These are phyloP conservation scores for Ferrisia virgata DNA, from an alignment of 2,888 invertebrate genomes.

Conservation along the genomic window DNA sequence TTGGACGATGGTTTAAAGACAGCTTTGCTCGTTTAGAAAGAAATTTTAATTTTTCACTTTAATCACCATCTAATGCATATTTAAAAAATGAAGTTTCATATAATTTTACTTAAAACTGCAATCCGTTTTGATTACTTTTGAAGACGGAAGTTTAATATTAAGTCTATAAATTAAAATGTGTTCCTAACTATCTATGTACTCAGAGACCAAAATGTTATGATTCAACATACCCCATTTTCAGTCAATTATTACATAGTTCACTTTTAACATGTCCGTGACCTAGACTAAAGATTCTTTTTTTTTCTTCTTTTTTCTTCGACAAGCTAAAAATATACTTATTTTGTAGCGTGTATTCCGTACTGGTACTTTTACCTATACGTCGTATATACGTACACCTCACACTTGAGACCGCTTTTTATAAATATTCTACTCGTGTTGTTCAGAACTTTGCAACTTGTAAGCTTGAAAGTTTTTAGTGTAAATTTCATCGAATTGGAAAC, in stretches of 20 bases:
- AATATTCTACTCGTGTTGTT: background rate
- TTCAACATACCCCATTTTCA: too few species aligned
- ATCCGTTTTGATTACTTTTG: too few species aligned
- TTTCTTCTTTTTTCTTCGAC: background rate
- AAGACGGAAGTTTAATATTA: too few species aligned
- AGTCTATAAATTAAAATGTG: too few species aligned
- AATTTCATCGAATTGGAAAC: conserved; percentile 11
- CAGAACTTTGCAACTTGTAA: conserved; percentile 9
- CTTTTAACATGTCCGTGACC: background rate
- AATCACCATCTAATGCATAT: too few species aligned
- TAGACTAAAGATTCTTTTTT: background rate
- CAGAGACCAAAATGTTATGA: too few species aligned
- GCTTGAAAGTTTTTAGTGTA: conserved; percentile 9
- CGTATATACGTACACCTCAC: background rate
- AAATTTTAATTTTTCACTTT: too few species aligned
- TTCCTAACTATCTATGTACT: too few species aligned
- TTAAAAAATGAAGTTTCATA: too few species aligned
- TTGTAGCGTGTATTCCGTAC: background rate
- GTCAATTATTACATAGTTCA: background rate
- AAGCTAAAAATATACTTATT: background rate
- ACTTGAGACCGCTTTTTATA: background rate
- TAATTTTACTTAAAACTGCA: too few species aligned
- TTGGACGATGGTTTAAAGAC: too few species aligned
- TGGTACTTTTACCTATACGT: background rate
- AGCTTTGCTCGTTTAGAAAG: too few species aligned